These are phyloP conservation scores for Helicolenus hilgendorfi DNA, from an alignment of 2,797 vertebrate species.

Conservation along the genomic window DNA sequence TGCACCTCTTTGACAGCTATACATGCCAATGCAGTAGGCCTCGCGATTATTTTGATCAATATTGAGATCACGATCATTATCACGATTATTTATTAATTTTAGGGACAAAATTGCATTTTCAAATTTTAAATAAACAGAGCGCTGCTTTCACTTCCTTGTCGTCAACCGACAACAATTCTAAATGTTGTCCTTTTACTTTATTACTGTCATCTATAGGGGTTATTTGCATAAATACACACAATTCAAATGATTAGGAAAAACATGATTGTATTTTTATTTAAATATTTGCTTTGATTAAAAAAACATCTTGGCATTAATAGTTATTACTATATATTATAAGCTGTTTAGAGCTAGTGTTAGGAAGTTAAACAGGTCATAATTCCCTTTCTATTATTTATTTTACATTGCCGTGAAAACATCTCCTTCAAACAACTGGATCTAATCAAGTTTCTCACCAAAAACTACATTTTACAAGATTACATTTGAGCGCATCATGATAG, in stretches of 20 bases:
- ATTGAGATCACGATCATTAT: no score
- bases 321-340: rapidly evolving
- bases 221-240: background rate
- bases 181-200: background rate
- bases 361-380: no score
- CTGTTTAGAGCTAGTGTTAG: no score
- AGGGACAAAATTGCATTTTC: background rate
- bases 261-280: background rate
- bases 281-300: background rate
- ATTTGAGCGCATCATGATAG: background rate
- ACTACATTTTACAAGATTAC: no score
- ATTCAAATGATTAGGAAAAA: background rate
- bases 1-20: background rate
- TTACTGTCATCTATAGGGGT: background rate
- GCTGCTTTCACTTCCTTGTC: background rate
- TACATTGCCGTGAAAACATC: no score
- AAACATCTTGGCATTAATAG: no score
- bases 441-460: no score
- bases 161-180: no score
- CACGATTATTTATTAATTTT: background rate
- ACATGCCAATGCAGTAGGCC: background rate
- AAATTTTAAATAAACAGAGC: background rate
- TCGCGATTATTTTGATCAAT: background rate
- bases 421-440: no score
- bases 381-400: no score